phyloP scores from a whole-genome alignment of 2,113 vertebrate genomes.

The Tympanuchus pallidicinctus region DNA sequence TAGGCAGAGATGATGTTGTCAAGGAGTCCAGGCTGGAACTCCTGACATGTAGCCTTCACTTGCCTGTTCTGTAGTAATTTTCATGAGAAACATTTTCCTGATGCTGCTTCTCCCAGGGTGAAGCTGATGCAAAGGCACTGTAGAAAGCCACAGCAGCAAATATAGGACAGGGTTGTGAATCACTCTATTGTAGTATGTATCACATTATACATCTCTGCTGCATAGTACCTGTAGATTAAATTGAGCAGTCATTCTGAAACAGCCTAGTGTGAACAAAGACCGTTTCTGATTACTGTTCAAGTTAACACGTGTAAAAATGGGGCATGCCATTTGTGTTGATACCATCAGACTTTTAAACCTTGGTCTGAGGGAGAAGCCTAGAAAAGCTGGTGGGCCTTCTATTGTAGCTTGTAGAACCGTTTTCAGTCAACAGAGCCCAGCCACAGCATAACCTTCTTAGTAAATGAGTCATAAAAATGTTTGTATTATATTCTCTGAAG shows the following conservation, averaged over 20 bases:
- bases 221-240: background rate
- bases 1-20: background rate
- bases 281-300: background rate
- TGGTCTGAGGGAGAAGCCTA: background rate
- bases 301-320: background rate
- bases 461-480: background rate
- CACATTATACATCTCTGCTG: background rate
- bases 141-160: background rate
- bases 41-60: background rate
- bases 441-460: background rate
- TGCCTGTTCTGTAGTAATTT: background rate
- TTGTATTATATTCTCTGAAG: background rate
- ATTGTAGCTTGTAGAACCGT: accelerated
- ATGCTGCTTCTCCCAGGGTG: background rate
- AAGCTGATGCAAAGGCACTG: background rate
- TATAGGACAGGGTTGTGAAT: background rate
- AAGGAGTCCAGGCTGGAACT: background rate
- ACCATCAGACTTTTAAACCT: background rate
- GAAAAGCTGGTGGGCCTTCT: background rate
- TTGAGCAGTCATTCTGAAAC: background rate
- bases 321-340: background rate
- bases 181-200: background rate
- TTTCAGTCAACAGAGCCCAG: background rate
- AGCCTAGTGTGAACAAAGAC: background rate
- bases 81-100: background rate